Percentiles rank a stretch among this genome's conserved stretches.
phyloP scores from a whole-genome alignment of 2,888 invertebrate genomes.

The Andrena bucephala region DNA sequence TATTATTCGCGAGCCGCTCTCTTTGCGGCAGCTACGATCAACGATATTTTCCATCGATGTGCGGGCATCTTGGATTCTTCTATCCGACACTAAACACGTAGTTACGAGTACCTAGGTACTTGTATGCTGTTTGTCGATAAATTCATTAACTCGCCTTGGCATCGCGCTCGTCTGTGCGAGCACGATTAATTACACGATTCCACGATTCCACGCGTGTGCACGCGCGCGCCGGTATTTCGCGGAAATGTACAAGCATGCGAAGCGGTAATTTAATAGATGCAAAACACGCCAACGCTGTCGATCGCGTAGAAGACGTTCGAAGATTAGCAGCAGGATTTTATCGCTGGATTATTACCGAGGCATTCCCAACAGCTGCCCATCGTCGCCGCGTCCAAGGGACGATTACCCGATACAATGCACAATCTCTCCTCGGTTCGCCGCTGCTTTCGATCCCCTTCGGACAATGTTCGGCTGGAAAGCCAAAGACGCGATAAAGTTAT shows the following conservation, averaged over 20 bases:
- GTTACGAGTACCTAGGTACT: too few relatives aligned
- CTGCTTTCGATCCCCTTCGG: too few relatives aligned
- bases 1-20: too few relatives aligned
- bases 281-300: slow-evolving; percentile 46
- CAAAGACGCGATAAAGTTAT: neutral
- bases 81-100: too few relatives aligned
- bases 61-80: too few relatives aligned
- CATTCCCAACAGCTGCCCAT: neutral
- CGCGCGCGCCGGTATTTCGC: neutral
- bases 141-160: slow-evolving; percentile 35
- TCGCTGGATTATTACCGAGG: neutral
- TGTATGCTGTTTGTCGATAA: neutral
- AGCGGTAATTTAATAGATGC: slow-evolving; percentile 38
- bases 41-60: too few relatives aligned
- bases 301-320: neutral
- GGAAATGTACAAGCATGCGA: slow-evolving; percentile 36
- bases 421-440: neutral
- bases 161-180: neutral
- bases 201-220: slow-evolving; percentile 23
- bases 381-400: neutral
- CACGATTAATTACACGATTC: slow-evolving; percentile 52
- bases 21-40: too few relatives aligned
- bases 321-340: neutral
- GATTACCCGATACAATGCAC: neutral
- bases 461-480: neutral